Evolutionary conservation across 2,113 vertebrate genomes (phyloP).

Genomic region (Thalassarche chlororhynchos): DNA sequence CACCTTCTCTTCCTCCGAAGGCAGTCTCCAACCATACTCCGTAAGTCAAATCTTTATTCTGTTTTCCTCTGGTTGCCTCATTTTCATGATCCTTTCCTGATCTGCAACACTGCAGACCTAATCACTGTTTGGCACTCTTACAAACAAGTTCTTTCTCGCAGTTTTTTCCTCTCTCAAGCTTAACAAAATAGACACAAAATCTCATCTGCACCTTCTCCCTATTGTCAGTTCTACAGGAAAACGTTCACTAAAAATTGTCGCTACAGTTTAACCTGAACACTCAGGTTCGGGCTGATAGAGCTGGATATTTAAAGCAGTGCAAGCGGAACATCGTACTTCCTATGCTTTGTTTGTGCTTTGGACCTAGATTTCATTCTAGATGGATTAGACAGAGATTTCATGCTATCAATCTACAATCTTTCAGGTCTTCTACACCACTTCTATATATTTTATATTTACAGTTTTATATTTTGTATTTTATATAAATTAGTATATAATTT

Average conservation of each 20-base stretch:
- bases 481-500: neutral
- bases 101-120: neutral
- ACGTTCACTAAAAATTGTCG: neutral
- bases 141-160: neutral
- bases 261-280: neutral
- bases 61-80: neutral
- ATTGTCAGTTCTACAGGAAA: neutral
- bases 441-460: neutral
- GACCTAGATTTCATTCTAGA: neutral
- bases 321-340: rapidly evolving
- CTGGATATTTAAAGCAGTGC: neutral
- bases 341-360: neutral
- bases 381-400: neutral
- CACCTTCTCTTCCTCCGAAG: neutral
- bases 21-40: neutral
- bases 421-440: neutral
- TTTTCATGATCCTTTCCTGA: neutral
- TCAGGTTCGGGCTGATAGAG: neutral
- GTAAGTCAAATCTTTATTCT: neutral
- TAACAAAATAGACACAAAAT: neutral
- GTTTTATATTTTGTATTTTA: neutral
- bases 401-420: neutral
- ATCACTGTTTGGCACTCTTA: neutral
- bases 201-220: neutral
- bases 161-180: neutral